A percentile compares a stretch with the other conserved stretches of the same genome.
Evolutionary conservation across 2,797 vertebrate genomes (phyloP).

Genomic region (Enteromius trimaculatus): DNA sequence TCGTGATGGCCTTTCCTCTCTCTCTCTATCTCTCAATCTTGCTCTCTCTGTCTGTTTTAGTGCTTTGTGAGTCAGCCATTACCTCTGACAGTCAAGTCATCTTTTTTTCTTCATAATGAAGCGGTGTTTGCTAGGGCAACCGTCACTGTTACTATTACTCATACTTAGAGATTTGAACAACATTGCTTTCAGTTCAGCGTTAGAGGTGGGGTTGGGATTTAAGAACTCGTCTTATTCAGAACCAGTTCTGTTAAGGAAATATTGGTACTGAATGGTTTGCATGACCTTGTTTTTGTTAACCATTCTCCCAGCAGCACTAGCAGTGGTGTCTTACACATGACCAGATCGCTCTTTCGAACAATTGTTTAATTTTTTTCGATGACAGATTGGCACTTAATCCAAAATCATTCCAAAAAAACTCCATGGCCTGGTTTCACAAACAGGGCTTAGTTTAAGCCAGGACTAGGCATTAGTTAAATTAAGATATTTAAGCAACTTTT

Average conservation of each 20-base stretch:
- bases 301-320: neutral
- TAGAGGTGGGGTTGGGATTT: neutral
- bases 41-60: neutral
- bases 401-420: too few species aligned
- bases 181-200: neutral
- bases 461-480: too few species aligned
- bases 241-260: neutral
- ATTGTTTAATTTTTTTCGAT: neutral
- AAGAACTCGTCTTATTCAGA: neutral
- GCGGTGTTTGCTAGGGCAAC: neutral
- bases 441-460: too few species aligned
- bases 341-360: neutral
- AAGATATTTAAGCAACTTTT: too few species aligned
- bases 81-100: slow-evolving; percentile 9
- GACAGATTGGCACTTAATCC: neutral
- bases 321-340: neutral
- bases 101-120: slow-evolving; percentile 6
- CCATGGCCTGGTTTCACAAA: too few species aligned
- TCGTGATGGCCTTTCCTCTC: slow-evolving; percentile 14
- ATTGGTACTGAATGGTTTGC: neutral
- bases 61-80: slow-evolving; percentile 23
- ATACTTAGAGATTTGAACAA: neutral
- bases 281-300: neutral
- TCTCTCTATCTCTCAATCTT: neutral
- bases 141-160: neutral